These are phyloP conservation scores for Abramis brama DNA, from an alignment of 2,113 vertebrate species.

Conservation along the genomic window DNA sequence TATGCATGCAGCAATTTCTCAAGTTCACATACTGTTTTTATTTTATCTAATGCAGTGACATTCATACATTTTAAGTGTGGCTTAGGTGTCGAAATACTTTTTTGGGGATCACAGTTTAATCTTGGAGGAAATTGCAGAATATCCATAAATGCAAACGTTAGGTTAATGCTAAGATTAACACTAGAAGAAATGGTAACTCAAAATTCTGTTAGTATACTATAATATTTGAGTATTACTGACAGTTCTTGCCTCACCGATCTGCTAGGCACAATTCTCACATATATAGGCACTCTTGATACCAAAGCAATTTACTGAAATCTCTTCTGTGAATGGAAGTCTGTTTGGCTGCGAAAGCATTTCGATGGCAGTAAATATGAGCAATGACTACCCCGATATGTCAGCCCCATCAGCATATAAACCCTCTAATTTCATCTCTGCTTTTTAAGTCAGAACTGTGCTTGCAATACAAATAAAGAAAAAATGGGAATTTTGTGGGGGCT, in stretches of 20 bases:
- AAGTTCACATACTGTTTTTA: background rate
- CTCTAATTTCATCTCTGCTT: constrained; percentile 64
- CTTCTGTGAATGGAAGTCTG: constrained; percentile 28
- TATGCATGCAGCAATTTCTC: background rate
- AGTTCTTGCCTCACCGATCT: constrained; percentile 15
- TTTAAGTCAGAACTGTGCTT: constrained; percentile 52
- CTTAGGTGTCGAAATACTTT: background rate
- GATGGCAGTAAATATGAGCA: constrained; percentile 30
- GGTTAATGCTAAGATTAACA: background rate
- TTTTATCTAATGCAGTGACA: background rate
- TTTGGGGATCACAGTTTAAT: background rate
- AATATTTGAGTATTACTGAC: constrained; percentile 6
- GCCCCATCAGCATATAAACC: constrained; percentile 45
- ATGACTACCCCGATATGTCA: constrained; percentile 53
- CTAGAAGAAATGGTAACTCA: background rate
- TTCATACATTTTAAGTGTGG: background rate
- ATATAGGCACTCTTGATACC: constrained; percentile 29
- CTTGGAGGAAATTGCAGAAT: background rate
- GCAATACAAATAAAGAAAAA: constrained; percentile 52
- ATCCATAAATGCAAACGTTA: constrained; percentile 27
- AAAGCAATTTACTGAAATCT: constrained; percentile 28
- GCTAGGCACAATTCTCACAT: constrained; percentile 33
- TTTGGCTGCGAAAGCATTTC: constrained; percentile 35
- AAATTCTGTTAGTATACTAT: constrained; percentile 19
- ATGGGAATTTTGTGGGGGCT: constrained; percentile 28